Conservation (phyloP, 2,888 invertebrate genomes). For the Diaprepes abbreviatus region DNA sequence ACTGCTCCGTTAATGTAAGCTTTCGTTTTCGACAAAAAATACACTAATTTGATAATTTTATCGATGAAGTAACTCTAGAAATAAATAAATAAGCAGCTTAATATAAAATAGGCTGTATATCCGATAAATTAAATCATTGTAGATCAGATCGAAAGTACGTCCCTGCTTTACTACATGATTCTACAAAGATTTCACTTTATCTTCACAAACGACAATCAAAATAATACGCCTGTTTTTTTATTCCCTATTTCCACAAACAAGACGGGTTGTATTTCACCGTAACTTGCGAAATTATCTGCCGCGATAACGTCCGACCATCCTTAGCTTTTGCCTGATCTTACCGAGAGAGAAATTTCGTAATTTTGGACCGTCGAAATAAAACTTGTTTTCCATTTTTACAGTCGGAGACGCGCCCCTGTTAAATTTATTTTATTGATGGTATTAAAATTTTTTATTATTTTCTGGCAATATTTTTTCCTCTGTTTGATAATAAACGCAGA, state of each 20-base stretch:
- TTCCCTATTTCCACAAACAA: background rate
- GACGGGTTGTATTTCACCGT: background rate
- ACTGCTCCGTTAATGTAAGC: too few relatives aligned
- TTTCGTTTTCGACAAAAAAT: too few relatives aligned
- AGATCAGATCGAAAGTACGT: too few relatives aligned
- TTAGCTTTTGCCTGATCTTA: background rate
- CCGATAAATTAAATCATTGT: too few relatives aligned
- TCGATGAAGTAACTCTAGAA: too few relatives aligned
- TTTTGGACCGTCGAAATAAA: background rate
- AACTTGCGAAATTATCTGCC: background rate
- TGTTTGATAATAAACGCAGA: too few relatives aligned
- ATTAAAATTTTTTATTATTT: background rate
- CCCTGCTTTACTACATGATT: background rate
- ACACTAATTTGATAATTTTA: too few relatives aligned
- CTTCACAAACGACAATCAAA: background rate
- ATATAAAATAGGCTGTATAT: too few relatives aligned
- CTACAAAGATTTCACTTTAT: background rate
- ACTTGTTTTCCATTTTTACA: background rate
- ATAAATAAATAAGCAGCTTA: too few relatives aligned
- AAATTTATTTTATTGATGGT: background rate
- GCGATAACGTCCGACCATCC: background rate
- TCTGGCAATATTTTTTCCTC: background rate
- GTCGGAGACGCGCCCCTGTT: background rate
- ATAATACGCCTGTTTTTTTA: background rate
- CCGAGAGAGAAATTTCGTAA: background rate